Evolutionary conservation across 2,797 vertebrate genomes (phyloP), one percentile per base, ranked within the genome.

Genomic region (Myripristis murdjan): DNA sequence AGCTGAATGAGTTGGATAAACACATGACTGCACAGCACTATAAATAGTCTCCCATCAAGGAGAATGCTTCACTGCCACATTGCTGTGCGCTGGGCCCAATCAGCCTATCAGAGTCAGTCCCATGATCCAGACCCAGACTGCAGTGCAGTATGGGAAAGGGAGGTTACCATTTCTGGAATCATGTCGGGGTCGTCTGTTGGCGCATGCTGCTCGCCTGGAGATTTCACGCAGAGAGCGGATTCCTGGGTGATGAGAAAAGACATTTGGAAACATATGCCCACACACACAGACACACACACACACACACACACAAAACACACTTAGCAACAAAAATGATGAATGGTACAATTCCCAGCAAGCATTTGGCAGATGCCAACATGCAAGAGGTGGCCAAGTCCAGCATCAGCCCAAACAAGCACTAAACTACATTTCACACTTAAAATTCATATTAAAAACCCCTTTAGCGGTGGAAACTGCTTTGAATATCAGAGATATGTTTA

Each of bases 11-110:
- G 84, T 84, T 86, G 81, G 84, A 89, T 90, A 90, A 91, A 91
- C 90, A 92, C 84, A 90, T 85, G 87, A 90, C 86, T 87, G 85
- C 90, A 87, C 75, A 59, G 62, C 60, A 78, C 88, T 92, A 93
- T 92, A 91, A 92, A 92, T 92, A 93, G 90, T 83, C 66, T 64
- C 64, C 79, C 85, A 82, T 89, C 89, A 87, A 88, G 88, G 83
- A 80, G 54, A 74, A 76, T 44, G 84, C 81, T 74, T 90, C 52
- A 14, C 76, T 79, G 87, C 83, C 83, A 86, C 79, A 79, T 79
- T 41, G 83, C 82, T 53, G 71, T 75, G 88, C 72, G 64, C 70
- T 41, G 80, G 84, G 80, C 75, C 84, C 72, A 84, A 85, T 87
- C 82, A 87, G 87, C 77, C 81, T 65, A 83, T 88, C 80, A 76